Evolutionary conservation across 2,797 vertebrate species (phyloP).

Genomic region (Gymnothorax reevesii): DNA sequence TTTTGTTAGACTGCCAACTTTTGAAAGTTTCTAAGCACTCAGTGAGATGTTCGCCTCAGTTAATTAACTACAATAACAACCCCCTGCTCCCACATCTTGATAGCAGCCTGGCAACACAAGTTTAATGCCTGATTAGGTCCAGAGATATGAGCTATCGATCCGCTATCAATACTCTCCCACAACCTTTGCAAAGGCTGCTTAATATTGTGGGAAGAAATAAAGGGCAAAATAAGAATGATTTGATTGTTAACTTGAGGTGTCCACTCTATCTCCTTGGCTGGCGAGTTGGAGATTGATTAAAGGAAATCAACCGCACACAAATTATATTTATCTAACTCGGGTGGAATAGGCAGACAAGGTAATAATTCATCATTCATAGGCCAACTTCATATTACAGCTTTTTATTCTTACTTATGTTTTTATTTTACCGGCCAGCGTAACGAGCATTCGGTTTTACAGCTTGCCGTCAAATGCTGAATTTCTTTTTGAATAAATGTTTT

Average conservation of each 20-base stretch:
- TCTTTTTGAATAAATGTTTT: background rate
- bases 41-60: background rate
- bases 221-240: background rate
- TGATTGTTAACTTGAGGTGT: background rate
- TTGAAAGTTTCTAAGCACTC: background rate
- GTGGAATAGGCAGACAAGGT: background rate
- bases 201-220: background rate
- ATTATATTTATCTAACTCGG: background rate
- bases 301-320: background rate
- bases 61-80: background rate
- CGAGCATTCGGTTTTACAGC: background rate
- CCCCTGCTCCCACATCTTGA: background rate
- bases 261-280: background rate
- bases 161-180: slow-evolving; percentile 1
- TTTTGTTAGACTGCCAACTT: background rate
- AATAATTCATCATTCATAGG: background rate
- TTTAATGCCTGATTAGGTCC: background rate
- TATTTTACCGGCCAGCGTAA: background rate
- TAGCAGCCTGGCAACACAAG: background rate
- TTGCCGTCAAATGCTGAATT: background rate
- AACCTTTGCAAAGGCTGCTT: background rate
- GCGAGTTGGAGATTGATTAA: background rate
- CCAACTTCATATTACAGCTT: background rate
- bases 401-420: background rate
- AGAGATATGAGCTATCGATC: slow-evolving; percentile 15